Evolutionary conservation across 2,888 invertebrate species (phyloP), one percentile per base, ranked within the genome.

Genomic region (Drosophila setosimentum): DNA sequence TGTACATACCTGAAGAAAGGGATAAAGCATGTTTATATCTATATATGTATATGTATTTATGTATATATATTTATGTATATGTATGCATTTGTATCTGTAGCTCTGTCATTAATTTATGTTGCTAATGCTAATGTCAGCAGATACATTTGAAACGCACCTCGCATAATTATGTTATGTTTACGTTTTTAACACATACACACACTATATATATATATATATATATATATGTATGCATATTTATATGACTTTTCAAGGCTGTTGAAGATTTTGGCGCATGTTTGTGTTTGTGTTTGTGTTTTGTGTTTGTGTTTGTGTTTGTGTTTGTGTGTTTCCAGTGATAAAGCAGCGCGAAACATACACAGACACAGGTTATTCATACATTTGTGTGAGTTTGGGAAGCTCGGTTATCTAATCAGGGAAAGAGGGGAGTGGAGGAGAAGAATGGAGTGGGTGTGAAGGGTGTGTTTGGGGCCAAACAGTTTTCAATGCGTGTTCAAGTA

Each of bases 211-310:
- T 37, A 51, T 35, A 51, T 21, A 40, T 21, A 32, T 29, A 53
- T 16, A 53, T 37, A 32, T 18, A 33, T 16, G 21, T 42, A 72
- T 73, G 57, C 54, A 73, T 62, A 42, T 71, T 40, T 62, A 60
- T 68, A 59, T 65, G 65, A 61, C 60, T 60, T 45, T 83, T 77
- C 82, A 82, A 82, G 82, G 82, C 48, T 83, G 68, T 68, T 50
- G 21, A 63, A 68, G 65, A 83, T 70, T 83, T 80, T 75, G 75
- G 72, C 81, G 78, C 78, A 75, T 86, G 81, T 45, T 24, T 24
- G 45, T 21, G 16, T 16, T 45, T 68, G 32, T 61, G 64, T 63
- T 48, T n/a, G 27, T 27, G 27, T 27, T 27, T 27, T 27, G 27
- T 27, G 27, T 27, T 27, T 33, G 33, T 33, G 11, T 33, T 11